These are phyloP conservation scores for Leptatherina wallacei DNA, from an alignment of 2,797 vertebrate genomes.

Conservation along the genomic window DNA sequence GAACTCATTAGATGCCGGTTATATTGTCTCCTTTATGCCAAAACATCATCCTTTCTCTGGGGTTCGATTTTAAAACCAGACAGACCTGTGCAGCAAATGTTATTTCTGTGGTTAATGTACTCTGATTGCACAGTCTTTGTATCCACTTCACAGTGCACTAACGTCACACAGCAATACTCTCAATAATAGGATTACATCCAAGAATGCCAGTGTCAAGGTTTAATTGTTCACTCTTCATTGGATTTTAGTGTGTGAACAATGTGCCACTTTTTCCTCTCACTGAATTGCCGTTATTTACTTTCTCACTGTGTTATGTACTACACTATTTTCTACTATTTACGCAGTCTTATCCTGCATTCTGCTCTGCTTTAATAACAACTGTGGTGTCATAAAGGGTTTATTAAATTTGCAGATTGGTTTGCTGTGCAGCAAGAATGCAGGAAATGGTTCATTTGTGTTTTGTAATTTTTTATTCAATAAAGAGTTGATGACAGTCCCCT, in stretches of 20 bases:
- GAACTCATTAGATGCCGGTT: slow-evolving; percentile 6
- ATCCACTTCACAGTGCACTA: slow-evolving; percentile 15
- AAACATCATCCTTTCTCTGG: not conserved
- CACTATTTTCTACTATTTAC: slow-evolving; percentile 1
- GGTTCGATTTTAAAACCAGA: slow-evolving; percentile 10
- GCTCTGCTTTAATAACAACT: not conserved
- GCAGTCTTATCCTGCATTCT: slow-evolving; percentile 10
- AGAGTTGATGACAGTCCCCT: not conserved
- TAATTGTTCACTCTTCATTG: slow-evolving; percentile 49
- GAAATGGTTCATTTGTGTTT: too few relatives aligned
- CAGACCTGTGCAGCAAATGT: slow-evolving; percentile 8
- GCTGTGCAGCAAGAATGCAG: not conserved
- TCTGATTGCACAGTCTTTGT: slow-evolving; percentile 24
- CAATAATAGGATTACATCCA: slow-evolving; percentile 57
- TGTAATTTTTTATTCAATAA: too few relatives aligned
- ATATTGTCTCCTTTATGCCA: slow-evolving; percentile 3
- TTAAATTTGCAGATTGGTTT: not conserved
- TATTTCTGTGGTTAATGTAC: slow-evolving; percentile 22
- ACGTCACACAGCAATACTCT: slow-evolving; percentile 11
- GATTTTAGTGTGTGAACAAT: slow-evolving; percentile 30
- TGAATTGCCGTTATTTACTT: slow-evolving; percentile 16
- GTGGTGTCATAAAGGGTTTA: not conserved
- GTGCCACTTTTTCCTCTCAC: slow-evolving; percentile 12
- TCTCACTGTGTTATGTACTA: not conserved
- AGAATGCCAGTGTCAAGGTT: slow-evolving; percentile 43